Evolutionary conservation across 2,888 invertebrate species (phyloP).

Genomic region (Cordilura impudica): DNA sequence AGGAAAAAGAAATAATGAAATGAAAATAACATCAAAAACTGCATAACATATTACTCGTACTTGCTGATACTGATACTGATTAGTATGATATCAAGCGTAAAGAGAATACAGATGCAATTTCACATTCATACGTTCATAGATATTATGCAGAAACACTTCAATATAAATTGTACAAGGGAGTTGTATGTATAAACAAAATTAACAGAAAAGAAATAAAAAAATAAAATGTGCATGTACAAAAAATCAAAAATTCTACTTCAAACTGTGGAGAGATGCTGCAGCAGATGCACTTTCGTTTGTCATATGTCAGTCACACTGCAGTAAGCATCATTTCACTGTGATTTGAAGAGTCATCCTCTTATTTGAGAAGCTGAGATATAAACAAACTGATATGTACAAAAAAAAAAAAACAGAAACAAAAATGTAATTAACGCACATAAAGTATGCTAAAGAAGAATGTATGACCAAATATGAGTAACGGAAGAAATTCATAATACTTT

Average conservation of each 20-base stretch:
- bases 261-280: slow-evolving; percentile 16
- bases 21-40: slow-evolving; percentile 57
- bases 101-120: slow-evolving; percentile 27
- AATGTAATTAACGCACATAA: slow-evolving; percentile 48
- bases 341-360: slow-evolving; percentile 48
- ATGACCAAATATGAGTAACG: slow-evolving; percentile 37
- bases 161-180: not conserved
- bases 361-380: slow-evolving; percentile 27
- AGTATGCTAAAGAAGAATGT: not conserved
- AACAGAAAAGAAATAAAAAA: not conserved
- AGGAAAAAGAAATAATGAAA: slow-evolving; percentile 52
- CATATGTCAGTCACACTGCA: slow-evolving; percentile 63
- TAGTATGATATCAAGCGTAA: slow-evolving; percentile 75
- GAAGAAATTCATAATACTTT: slow-evolving; percentile 55
- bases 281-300: slow-evolving; percentile 62
- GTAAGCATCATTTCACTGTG: slow-evolving; percentile 57
- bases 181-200: slow-evolving; percentile 25
- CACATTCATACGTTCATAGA: not conserved
- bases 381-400: not conserved
- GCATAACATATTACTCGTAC: slow-evolving; percentile 64
- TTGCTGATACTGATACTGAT: slow-evolving; percentile 69
- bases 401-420: not conserved
- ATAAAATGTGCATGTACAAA: slow-evolving; percentile 6
- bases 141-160: slow-evolving; percentile 4
- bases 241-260: slow-evolving; percentile 35